Conservation (phyloP, 1,140 invertebrate species). For the Andricus grossulariae region DNA sequence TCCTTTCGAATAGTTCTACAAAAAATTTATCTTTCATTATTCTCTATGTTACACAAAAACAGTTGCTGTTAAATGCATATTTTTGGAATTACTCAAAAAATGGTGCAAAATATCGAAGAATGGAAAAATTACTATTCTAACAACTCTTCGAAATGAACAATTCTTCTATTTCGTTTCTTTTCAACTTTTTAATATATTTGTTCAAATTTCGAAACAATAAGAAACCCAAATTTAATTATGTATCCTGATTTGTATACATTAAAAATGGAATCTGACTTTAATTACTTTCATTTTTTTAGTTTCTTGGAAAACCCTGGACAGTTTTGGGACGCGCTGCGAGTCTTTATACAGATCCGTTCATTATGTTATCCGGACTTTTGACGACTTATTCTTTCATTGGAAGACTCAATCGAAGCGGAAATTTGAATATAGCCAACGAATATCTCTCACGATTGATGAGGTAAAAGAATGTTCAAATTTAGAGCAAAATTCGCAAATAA, state of each 20-base stretch:
- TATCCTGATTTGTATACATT: background rate
- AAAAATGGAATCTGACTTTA: constrained; percentile 19
- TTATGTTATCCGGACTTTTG: constrained; percentile 84
- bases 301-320: constrained; percentile 82
- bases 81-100: no score
- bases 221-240: no score
- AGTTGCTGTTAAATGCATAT: no score
- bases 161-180: no score
- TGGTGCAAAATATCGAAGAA: no score
- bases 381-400: constrained; percentile 82
- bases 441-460: constrained; percentile 80
- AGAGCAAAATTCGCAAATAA: constrained; percentile 18
- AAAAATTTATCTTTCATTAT: constrained; percentile 9
- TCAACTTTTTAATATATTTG: no score
- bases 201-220: no score
- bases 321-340: constrained; percentile 84
- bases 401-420: constrained; percentile 77
- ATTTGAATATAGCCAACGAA: constrained; percentile 78
- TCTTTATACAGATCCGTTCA: constrained; percentile 86
- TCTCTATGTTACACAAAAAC: background rate
- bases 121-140: no score
- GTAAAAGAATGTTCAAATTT: constrained; percentile 60
- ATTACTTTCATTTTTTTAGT: constrained; percentile 66
- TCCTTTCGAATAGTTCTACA: background rate
- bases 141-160: no score